Conservation (phyloP, 1,140 invertebrate species). For the Acromyrmex heyeri region DNA sequence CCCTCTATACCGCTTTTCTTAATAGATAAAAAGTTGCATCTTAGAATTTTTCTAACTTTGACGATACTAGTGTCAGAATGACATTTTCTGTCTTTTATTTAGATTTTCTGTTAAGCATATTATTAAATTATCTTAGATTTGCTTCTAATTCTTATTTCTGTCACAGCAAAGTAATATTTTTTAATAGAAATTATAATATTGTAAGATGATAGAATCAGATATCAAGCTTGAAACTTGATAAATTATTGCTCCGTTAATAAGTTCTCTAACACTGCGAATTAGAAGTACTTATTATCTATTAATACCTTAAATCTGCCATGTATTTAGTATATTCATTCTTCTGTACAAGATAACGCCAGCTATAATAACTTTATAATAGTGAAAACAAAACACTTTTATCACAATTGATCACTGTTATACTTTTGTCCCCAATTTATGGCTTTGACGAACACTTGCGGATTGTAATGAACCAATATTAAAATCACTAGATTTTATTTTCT, state of each 20-base stretch:
- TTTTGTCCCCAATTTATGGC: not conserved
- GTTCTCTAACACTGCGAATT: not conserved
- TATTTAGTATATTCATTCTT: constrained; percentile 11
- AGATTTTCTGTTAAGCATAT: not conserved
- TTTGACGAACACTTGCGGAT: not conserved
- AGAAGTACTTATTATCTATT: not conserved
- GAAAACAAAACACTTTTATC: not conserved
- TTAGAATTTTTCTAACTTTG: not conserved
- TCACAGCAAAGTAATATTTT: not conserved
- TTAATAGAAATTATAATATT: not conserved
- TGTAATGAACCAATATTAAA: not conserved
- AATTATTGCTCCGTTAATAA: not conserved
- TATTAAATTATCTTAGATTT: not conserved
- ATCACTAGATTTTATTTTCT: not conserved
- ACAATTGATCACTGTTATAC: constrained; percentile 16
- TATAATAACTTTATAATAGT: not conserved
- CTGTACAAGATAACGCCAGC: not conserved
- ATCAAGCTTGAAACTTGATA: not conserved
- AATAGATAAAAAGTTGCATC: not conserved
- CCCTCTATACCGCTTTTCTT: not conserved
- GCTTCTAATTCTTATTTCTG: not conserved
- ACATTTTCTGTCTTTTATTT: not conserved
- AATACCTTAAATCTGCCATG: constrained; percentile 1
- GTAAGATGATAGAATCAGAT: not conserved
- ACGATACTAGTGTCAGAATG: not conserved